A percentile compares a stretch with the other conserved stretches of the same genome.
Evolutionary conservation across 2,888 invertebrate species (phyloP).

Genomic region (Flexamia atlantica): DNA sequence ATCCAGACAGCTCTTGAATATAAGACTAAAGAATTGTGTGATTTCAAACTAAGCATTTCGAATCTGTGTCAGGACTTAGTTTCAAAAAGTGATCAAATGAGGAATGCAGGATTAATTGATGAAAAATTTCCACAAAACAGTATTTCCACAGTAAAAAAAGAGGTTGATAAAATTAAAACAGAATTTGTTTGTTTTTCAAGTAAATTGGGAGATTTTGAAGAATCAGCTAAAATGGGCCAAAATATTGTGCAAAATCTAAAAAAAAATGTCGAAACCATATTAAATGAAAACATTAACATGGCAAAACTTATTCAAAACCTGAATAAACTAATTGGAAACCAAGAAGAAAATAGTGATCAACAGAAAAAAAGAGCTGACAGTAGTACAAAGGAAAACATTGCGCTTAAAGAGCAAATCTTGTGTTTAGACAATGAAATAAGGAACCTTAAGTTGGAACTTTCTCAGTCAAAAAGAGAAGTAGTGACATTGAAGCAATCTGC

Average conservation of each 20-base stretch:
- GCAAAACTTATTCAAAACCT: background rate
- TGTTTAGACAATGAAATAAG: background rate
- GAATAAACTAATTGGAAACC: background rate
- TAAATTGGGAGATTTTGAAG: background rate
- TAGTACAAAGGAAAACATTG: background rate
- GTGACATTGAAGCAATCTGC: background rate
- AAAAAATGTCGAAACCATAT: background rate
- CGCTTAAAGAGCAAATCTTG: background rate
- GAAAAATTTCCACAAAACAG: background rate
- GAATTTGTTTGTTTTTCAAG: background rate
- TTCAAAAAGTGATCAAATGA: background rate
- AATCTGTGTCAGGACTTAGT: background rate
- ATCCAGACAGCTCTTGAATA: background rate
- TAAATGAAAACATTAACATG: conserved; percentile 15
- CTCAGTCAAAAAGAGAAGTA: background rate
- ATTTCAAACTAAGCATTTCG: background rate
- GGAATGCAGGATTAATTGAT: background rate
- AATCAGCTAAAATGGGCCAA: background rate
- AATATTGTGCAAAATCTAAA: background rate
- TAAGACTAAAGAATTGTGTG: background rate
- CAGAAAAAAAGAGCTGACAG: background rate
- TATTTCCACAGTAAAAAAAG: background rate
- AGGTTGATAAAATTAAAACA: background rate
- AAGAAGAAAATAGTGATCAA: background rate
- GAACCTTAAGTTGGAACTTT: background rate